Evolutionary conservation across 2,888 invertebrate species (phyloP).

Genomic region (Seladonia tumulorum): DNA sequence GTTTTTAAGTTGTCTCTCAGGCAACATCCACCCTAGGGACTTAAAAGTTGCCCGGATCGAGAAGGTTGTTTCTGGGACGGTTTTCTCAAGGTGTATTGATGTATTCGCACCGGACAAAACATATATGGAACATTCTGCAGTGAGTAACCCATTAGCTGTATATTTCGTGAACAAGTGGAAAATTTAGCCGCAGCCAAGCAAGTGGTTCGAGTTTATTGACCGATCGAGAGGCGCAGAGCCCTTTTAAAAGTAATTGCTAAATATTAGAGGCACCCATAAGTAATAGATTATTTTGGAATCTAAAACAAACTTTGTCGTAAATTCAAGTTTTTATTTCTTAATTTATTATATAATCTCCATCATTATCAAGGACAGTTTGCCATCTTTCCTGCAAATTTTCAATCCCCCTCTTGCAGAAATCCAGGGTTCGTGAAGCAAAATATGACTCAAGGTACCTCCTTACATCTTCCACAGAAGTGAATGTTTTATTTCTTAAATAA

Average conservation of each 20-base stretch:
- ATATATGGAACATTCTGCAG: neutral
- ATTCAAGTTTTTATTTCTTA: too few species aligned
- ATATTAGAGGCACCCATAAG: too few species aligned
- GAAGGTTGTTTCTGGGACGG: neutral
- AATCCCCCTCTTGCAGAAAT: too few species aligned
- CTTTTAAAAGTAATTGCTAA: neutral
- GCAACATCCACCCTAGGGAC: neutral
- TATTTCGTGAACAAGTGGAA: neutral
- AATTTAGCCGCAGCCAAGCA: neutral
- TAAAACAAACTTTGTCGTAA: too few species aligned
- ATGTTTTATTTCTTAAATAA: too few species aligned
- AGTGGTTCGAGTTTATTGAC: neutral
- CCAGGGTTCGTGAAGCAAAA: too few species aligned
- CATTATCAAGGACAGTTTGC: too few species aligned
- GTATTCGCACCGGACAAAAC: neutral
- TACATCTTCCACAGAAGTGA: too few species aligned
- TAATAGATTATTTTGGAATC: too few species aligned
- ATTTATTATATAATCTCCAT: too few species aligned
- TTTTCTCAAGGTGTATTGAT: neutral
- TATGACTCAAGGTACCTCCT: too few species aligned
- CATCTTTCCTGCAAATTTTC: too few species aligned
- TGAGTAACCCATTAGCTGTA: neutral
- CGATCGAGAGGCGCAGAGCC: neutral
- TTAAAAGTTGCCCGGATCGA: neutral
- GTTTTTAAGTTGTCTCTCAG: neutral